Conservation (phyloP, 2,888 invertebrate species). For the Muschampia plurimacula region DNA sequence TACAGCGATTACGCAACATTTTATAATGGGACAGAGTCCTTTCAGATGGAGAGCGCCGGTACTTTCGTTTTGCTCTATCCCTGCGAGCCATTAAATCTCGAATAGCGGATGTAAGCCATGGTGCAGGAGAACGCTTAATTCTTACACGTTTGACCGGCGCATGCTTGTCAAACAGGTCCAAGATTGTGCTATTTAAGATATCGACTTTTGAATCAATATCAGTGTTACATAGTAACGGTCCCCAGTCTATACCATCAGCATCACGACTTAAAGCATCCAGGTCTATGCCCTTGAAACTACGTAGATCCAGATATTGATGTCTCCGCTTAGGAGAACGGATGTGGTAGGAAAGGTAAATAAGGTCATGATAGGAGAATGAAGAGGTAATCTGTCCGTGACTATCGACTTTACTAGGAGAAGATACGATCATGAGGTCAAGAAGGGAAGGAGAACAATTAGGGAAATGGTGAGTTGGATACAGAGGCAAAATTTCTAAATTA, state of each 20-base stretch:
- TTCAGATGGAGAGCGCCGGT: slow-evolving; percentile 14
- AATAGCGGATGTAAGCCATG: slow-evolving; percentile 11
- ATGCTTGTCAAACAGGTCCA: slow-evolving; percentile 12
- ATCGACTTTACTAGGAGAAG: neutral
- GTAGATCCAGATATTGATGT: neutral
- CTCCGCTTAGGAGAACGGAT: neutral
- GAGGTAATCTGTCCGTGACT: neutral
- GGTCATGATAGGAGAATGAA: slow-evolving; percentile 14
- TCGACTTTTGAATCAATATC: neutral
- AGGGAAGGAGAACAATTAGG: neutral
- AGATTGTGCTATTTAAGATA: neutral
- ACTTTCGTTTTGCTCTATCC: slow-evolving; percentile 25
- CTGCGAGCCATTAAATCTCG: slow-evolving; percentile 16
- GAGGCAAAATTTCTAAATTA: neutral
- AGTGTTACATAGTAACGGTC: neutral
- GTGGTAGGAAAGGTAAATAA: neutral
- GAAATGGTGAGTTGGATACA: slow-evolving; percentile 3
- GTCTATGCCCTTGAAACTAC: slow-evolving; percentile 11
- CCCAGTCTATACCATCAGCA: slow-evolving; percentile 1
- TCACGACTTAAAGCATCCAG: neutral
- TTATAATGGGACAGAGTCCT: slow-evolving; percentile 12
- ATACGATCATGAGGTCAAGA: slow-evolving; percentile 8
- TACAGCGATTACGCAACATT: slow-evolving; percentile 23
- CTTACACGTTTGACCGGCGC: slow-evolving; percentile 15
- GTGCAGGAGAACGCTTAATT: slow-evolving; percentile 12